Conservation (phyloP, 2,797 vertebrate genomes). For the Trichosurus vulpecula region DNA sequence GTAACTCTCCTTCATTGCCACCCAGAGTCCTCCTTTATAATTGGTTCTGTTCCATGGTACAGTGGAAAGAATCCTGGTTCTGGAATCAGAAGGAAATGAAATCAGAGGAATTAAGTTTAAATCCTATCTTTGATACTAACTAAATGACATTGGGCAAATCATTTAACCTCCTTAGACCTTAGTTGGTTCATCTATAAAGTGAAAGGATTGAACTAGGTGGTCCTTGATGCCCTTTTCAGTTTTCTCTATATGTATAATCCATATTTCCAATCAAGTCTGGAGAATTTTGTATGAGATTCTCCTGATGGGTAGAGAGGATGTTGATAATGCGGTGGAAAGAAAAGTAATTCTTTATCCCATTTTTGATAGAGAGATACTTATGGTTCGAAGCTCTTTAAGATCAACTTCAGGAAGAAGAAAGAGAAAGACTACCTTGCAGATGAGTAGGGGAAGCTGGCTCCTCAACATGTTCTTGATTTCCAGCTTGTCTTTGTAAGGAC, state of each 20-base stretch:
- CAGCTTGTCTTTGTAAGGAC: not conserved
- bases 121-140: too few species aligned
- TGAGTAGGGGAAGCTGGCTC: not conserved
- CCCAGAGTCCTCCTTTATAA: not conserved
- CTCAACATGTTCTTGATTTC: not conserved
- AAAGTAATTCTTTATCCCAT: not conserved
- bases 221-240: not conserved
- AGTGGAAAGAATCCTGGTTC: not conserved
- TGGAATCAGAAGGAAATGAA: too few species aligned
- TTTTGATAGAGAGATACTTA: not conserved
- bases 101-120: too few species aligned
- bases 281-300: not conserved
- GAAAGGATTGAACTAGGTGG: not conserved
- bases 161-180: not conserved
- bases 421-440: not conserved
- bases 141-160: not conserved
- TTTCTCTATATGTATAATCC: not conserved
- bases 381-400: not conserved
- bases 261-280: not conserved
- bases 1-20: not conserved
- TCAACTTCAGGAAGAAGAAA: not conserved
- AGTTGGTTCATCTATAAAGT: not conserved
- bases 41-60: not conserved
- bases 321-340: not conserved
- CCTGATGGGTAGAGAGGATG: not conserved